Evolutionary conservation across 2,888 invertebrate genomes (phyloP).

Genomic region (Argyresthia albistria): DNA sequence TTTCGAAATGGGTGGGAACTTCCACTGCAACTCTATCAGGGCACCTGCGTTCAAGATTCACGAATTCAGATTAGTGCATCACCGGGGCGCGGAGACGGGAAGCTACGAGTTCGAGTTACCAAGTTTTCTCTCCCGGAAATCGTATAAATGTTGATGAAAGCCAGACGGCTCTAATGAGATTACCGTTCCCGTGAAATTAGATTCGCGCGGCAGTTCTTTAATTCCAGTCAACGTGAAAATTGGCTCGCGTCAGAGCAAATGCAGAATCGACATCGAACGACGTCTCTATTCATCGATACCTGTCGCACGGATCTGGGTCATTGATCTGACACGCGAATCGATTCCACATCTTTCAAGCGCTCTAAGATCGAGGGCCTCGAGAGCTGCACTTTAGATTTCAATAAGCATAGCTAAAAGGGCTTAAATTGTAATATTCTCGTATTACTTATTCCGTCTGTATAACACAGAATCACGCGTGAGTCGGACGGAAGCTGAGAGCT

Average conservation of each 20-base stretch:
- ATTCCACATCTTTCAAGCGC: too few species aligned
- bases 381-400: too few species aligned
- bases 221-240: slow-evolving; percentile 63
- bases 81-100: slow-evolving; percentile 11
- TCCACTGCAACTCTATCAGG: slow-evolving; percentile 36
- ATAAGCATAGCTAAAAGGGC: too few species aligned
- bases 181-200: slow-evolving; percentile 64
- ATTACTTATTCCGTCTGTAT: too few species aligned
- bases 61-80: slow-evolving; percentile 51
- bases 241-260: slow-evolving; percentile 30
- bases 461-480: too few species aligned
- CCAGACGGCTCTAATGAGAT: slow-evolving; percentile 65
- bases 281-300: neutral
- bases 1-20: slow-evolving; percentile 15
- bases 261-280: slow-evolving; percentile 1
- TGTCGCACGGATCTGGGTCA: too few species aligned
- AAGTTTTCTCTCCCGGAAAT: slow-evolving; percentile 51
- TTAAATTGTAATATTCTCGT: too few species aligned
- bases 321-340: too few species aligned
- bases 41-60: slow-evolving; percentile 43
- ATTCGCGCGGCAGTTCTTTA: slow-evolving; percentile 63
- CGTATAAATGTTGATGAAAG: slow-evolving; percentile 69
- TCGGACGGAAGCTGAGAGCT: too few species aligned
- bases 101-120: slow-evolving; percentile 25
- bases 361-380: too few species aligned